Conservation (phyloP, 2,888 invertebrate genomes). For the Fissipunctia ypsillon region DNA sequence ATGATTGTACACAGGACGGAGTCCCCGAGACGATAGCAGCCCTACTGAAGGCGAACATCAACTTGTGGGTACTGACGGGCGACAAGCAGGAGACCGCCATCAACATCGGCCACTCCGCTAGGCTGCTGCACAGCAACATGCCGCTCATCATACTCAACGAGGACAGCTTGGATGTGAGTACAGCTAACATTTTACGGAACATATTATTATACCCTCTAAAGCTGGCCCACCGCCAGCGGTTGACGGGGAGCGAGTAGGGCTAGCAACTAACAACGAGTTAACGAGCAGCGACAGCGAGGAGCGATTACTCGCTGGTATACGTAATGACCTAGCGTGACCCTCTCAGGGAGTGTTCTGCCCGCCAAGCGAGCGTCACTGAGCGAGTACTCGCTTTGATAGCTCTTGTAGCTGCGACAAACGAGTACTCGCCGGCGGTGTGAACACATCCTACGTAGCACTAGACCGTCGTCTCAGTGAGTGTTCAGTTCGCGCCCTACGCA, state of each 20-base stretch:
- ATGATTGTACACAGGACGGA: slow-evolving; percentile 87
- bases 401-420: not conserved
- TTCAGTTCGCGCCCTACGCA: no score
- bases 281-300: not conserved
- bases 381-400: not conserved
- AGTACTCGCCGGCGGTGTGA: not conserved
- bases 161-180: slow-evolving; percentile 95
- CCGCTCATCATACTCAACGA: slow-evolving; percentile 97
- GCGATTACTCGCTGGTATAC: not conserved
- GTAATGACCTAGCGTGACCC: not conserved
- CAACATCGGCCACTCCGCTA: slow-evolving; percentile 99
- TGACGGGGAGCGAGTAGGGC: not conserved
- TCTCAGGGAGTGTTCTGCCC: no score
- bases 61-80: slow-evolving; percentile 99
- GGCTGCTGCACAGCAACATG: slow-evolving; percentile 95
- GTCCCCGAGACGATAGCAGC: slow-evolving; percentile 99
- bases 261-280: no score
- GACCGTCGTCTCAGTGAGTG: no score
- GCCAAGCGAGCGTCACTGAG: not conserved
- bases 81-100: slow-evolving; percentile 99
- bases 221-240: not conserved
- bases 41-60: slow-evolving; percentile 97
- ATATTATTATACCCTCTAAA: not conserved
- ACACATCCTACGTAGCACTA: not conserved
- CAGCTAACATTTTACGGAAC: not conserved